Percentiles rank a stretch among this genome's conserved stretches.
Evolutionary conservation across 92 coral and sea anemone species (phyloP).

Genomic region (Zoanthus sociatus): DNA sequence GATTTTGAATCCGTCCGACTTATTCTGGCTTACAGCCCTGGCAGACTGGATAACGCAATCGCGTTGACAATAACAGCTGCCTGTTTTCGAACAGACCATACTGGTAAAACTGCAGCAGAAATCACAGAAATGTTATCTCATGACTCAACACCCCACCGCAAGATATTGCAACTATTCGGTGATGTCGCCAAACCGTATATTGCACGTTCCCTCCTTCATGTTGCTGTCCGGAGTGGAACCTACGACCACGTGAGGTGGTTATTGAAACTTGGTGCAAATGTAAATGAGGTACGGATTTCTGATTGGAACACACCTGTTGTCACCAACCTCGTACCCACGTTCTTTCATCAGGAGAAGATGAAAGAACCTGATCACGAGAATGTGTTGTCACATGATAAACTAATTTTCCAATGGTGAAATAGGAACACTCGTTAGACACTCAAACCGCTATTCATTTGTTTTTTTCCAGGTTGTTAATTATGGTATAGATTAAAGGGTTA

Average conservation of each 20-base stretch:
- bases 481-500: no score
- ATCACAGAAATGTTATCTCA: background rate
- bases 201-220: slow-evolving; percentile 26
- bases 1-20: slow-evolving; percentile 34
- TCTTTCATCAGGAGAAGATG: no score
- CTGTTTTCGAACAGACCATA: background rate
- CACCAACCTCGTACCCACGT: no score
- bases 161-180: slow-evolving; percentile 1
- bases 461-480: no score
- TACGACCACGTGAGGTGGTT: slow-evolving; percentile 36
- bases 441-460: no score
- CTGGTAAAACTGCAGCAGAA: slow-evolving; percentile 35
- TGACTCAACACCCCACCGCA: slow-evolving; percentile 8
- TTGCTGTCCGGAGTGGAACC: slow-evolving; percentile 41
- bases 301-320: background rate
- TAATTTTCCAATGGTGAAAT: background rate
- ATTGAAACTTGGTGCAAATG: slow-evolving; percentile 35
- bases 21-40: slow-evolving; percentile 27
- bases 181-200: slow-evolving; percentile 28
- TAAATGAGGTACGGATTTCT: slow-evolving; percentile 18
- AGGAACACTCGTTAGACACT: no score
- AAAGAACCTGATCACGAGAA: background rate
- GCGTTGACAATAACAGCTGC: slow-evolving; percentile 8
- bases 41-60: slow-evolving; percentile 33
- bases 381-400: background rate